Percentiles rank a stretch among this genome's conserved stretches.
phyloP scores from a whole-genome alignment of 2,888 invertebrate species.

The Nebria salina region DNA sequence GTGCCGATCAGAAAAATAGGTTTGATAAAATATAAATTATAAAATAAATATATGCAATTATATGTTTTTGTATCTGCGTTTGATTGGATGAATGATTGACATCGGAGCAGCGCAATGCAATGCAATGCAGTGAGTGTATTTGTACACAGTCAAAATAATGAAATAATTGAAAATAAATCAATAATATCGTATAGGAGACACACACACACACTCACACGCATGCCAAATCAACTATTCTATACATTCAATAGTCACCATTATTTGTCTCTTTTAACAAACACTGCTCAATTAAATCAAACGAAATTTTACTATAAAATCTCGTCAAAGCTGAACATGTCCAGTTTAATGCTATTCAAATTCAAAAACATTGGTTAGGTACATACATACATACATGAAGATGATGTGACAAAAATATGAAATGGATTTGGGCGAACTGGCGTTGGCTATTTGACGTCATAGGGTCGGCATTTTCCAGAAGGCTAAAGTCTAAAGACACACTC shows the following conservation, averaged over 20 bases:
- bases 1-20: neutral
- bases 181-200: neutral
- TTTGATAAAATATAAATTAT: neutral
- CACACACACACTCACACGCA: neutral
- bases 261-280: neutral
- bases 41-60: neutral
- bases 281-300: too few species aligned
- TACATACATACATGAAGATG: too few species aligned
- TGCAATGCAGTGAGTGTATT: neutral
- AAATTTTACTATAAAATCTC: too few species aligned
- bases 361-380: too few species aligned
- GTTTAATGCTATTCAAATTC: too few species aligned
- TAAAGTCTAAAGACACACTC: neutral
- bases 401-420: too few species aligned
- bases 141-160: neutral
- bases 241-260: neutral
- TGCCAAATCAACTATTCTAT: neutral
- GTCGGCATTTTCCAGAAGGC: neutral
- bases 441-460: too few species aligned
- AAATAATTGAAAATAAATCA: slow-evolving; percentile 1
- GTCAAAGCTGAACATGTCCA: too few species aligned
- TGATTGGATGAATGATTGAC: neutral
- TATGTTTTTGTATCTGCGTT: neutral
- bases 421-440: too few species aligned
- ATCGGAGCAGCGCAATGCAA: neutral